phyloP scores from a whole-genome alignment of 2,113 vertebrate species.

The Amphilophus citrinellus region DNA sequence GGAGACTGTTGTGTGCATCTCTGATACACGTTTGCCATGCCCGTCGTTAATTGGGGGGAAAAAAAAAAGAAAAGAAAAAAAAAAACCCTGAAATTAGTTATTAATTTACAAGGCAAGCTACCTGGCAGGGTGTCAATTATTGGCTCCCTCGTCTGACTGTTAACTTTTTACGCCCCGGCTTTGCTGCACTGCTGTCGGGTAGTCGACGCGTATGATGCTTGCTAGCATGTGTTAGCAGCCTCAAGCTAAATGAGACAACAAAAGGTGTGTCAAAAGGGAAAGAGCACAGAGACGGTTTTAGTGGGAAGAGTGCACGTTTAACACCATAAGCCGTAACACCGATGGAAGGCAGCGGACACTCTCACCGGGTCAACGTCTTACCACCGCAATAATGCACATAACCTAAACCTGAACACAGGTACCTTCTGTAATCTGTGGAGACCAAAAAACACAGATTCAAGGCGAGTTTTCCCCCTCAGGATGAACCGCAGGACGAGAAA shows the following conservation, averaged over 20 bases:
- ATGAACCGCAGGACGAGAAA: not conserved
- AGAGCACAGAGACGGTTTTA: constrained; percentile 2
- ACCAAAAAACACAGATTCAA: not conserved
- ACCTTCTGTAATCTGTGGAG: not conserved
- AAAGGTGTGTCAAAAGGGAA: constrained; percentile 67
- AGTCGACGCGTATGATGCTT: constrained; percentile 41
- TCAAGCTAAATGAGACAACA: constrained; percentile 62
- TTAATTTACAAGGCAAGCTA: not conserved
- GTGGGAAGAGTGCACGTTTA: not conserved
- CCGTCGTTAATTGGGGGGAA: not conserved
- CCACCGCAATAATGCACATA: not conserved
- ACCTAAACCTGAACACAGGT: not conserved
- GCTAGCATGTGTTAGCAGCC: constrained; percentile 43
- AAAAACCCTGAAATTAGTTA: not conserved
- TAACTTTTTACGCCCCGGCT: constrained; percentile 6
- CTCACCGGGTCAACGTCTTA: not conserved
- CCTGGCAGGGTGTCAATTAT: constrained; percentile 46
- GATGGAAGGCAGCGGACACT: not conserved
- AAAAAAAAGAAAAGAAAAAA: not conserved
- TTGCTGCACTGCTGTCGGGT: not conserved
- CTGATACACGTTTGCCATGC: not conserved
- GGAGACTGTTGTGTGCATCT: constrained; percentile 4
- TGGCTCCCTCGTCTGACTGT: not conserved
- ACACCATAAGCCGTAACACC: constrained; percentile 1
- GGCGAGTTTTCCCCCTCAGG: not conserved